Conservation (phyloP, 2,888 invertebrate species). For the Cosmorhoe ocellata region DNA sequence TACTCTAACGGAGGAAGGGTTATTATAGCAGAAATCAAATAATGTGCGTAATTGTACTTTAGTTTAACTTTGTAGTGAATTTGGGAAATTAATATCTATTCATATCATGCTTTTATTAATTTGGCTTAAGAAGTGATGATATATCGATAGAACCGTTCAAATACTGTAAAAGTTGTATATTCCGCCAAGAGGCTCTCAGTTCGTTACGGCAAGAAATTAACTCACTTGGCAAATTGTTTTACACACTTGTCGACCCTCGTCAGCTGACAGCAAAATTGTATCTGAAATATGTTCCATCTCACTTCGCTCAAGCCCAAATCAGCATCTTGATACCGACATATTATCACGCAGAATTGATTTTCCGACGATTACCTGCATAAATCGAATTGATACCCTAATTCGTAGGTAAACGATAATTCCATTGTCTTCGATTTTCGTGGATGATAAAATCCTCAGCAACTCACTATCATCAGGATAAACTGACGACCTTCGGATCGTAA, state of each 20-base stretch:
- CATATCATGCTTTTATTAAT: too few relatives aligned
- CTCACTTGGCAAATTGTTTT: slow-evolving; percentile 66
- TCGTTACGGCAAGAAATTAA: slow-evolving; percentile 49
- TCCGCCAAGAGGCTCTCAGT: slow-evolving; percentile 18
- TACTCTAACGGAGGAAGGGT: background rate
- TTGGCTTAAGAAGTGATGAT: too few relatives aligned
- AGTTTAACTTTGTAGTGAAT: too few relatives aligned
- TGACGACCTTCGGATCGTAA: too few relatives aligned
- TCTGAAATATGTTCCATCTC: slow-evolving; percentile 48
- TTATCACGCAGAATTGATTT: slow-evolving; percentile 42
- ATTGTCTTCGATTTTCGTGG: slow-evolving; percentile 24
- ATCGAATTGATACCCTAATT: slow-evolving; percentile 42
- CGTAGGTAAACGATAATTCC: slow-evolving; percentile 33
- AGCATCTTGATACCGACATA: slow-evolving; percentile 35
- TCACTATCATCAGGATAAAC: too few relatives aligned
- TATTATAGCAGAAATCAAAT: too few relatives aligned
- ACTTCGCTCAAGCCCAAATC: slow-evolving; percentile 32
- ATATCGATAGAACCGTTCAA: too few relatives aligned
- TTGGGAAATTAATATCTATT: too few relatives aligned
- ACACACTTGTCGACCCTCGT: slow-evolving; percentile 67
- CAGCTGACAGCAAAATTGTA: slow-evolving; percentile 46
- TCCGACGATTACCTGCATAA: slow-evolving; percentile 41
- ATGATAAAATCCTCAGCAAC: slow-evolving; percentile 5
- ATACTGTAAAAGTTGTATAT: slow-evolving; percentile 36
- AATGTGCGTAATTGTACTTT: too few relatives aligned